Percentiles rank a stretch among this genome's conserved stretches.
Evolutionary conservation across 2,888 invertebrate genomes (phyloP).

Genomic region (Rhagophthalmus giganteus): DNA sequence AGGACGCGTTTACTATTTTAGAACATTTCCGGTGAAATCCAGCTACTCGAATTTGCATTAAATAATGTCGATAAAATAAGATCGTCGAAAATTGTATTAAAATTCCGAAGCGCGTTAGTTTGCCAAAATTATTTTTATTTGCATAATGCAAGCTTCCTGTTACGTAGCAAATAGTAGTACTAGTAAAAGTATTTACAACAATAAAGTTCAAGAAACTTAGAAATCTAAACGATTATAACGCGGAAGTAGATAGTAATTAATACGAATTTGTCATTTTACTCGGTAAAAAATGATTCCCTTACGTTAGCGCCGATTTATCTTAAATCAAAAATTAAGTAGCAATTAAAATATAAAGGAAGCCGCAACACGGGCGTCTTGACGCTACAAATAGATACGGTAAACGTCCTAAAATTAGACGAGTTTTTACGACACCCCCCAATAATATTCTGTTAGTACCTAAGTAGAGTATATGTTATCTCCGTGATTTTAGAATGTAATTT

Average conservation of each 20-base stretch:
- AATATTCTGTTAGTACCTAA: constrained; percentile 8
- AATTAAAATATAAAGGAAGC: constrained; percentile 22
- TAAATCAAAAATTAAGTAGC: constrained; percentile 18
- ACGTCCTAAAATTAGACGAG: constrained; percentile 21
- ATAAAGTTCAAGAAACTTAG: background rate
- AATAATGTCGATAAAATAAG: background rate
- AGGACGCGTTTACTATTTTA: background rate
- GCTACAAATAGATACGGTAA: constrained; percentile 24
- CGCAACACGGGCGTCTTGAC: constrained; percentile 20
- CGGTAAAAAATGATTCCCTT: constrained; percentile 1
- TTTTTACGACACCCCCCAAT: constrained; percentile 9
- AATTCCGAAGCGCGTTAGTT: background rate
- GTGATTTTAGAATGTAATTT: constrained; percentile 2
- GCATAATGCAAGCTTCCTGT: background rate
- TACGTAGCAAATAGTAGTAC: background rate
- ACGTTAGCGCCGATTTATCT: constrained; percentile 12
- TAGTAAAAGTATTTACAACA: too few species aligned
- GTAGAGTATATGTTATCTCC: constrained; percentile 1
- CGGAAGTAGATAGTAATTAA: background rate
- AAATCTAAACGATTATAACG: background rate
- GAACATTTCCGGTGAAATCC: background rate
- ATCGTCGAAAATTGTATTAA: background rate
- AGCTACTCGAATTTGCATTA: background rate
- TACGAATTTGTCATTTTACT: background rate
- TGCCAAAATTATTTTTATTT: background rate